These are phyloP conservation scores for Marmota flaviventris DNA, from an alignment of 2,113 vertebrate species.

Conservation along the genomic window DNA sequence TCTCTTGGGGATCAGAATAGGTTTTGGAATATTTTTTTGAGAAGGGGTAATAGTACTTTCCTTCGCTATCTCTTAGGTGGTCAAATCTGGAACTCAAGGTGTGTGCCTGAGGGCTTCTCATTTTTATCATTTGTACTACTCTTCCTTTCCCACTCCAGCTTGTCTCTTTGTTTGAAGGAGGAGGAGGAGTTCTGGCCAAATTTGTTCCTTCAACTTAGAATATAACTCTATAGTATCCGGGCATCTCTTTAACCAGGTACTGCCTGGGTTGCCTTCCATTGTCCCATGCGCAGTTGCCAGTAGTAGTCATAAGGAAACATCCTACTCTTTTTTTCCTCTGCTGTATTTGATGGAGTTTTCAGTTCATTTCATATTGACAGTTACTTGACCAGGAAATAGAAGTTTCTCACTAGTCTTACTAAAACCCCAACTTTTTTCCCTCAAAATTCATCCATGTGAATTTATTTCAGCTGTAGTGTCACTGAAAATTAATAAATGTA, in stretches of 20 bases:
- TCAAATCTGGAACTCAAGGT: background rate
- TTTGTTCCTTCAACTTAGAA: slow-evolving; percentile 7
- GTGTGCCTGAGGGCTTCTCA: background rate
- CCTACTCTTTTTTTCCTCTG: background rate
- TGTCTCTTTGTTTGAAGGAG: slow-evolving; percentile 38
- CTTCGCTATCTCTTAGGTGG: background rate
- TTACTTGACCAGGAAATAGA: slow-evolving; percentile 47
- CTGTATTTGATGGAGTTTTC: slow-evolving; percentile 1
- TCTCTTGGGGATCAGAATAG: background rate
- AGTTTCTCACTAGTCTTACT: background rate
- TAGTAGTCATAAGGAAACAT: background rate
- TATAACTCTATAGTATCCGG: background rate
- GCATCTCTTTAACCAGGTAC: background rate
- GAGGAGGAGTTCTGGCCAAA: background rate
- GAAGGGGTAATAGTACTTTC: background rate
- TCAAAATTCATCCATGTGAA: background rate
- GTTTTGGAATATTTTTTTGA: background rate
- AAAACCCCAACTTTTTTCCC: background rate
- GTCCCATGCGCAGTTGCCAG: background rate
- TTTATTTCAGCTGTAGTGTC: background rate
- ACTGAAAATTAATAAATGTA: slow-evolving; percentile 28
- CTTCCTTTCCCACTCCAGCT: background rate
- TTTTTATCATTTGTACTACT: slow-evolving; percentile 34
- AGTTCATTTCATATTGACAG: background rate
- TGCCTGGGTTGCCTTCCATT: background rate